These are phyloP conservation scores for Caenorhabditis elegans DNA, from an alignment of 1,140 invertebrate genomes.

Conservation along the genomic window WBcel235 BX284602.5:9070001-9070500, in stretches of 20 bases:
- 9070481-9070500: too few relatives aligned
- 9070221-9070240: conserved; percentile 45
- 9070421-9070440: too few relatives aligned
- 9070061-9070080: background rate
- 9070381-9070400: too few relatives aligned
- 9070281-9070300: too few relatives aligned
- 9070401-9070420: too few relatives aligned
- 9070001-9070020: conserved; percentile 32
- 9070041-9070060: conserved; percentile 6
- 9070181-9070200: background rate
- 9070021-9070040: background rate
- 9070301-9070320: background rate
- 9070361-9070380: too few relatives aligned
- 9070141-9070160: conserved; percentile 22
- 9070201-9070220: conserved; percentile 38
- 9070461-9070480: too few relatives aligned
- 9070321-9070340: too few relatives aligned
- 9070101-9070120: conserved; percentile 38
- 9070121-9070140: conserved; percentile 16
- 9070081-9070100: background rate
- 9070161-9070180: conserved; percentile 16
- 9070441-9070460: too few relatives aligned
- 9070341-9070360: too few relatives aligned
- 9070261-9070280: conserved; percentile 44
- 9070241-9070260: conserved; percentile 46